Percentiles rank a stretch among this genome's conserved stretches.
Evolutionary conservation across 2,888 invertebrate species (phyloP).

Genomic region (Actias luna): DNA sequence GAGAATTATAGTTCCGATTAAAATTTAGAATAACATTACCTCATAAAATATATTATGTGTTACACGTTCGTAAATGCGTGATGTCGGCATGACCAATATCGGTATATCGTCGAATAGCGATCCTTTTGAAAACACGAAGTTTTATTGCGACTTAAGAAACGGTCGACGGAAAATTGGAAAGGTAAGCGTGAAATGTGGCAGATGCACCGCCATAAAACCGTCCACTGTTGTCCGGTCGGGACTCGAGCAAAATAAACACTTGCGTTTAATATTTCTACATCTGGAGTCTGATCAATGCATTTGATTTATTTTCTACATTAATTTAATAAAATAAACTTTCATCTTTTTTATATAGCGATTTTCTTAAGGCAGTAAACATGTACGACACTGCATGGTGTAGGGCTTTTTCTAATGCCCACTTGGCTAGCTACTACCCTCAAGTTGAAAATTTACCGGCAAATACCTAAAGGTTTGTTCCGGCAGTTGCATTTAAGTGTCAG

Average conservation of each 20-base stretch:
- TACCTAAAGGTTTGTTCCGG: no score
- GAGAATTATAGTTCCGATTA: constrained; percentile 22
- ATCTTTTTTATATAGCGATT: neutral
- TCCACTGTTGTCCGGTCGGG: constrained; percentile 6
- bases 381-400: no score
- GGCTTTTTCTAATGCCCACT: no score
- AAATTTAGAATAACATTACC: constrained; percentile 3
- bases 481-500: no score
- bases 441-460: no score
- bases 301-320: neutral
- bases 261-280: neutral
- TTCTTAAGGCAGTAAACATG: neutral
- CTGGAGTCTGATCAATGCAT: neutral
- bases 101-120: constrained; percentile 54
- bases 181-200: constrained; percentile 76
- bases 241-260: neutral
- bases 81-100: constrained; percentile 73
- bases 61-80: constrained; percentile 13
- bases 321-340: neutral
- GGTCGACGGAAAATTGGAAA: constrained; percentile 72
- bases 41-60: neutral
- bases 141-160: constrained; percentile 68
- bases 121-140: constrained; percentile 69
- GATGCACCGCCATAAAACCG: constrained; percentile 59
- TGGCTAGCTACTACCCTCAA: no score